These are phyloP conservation scores for Agapostemon virescens DNA, from an alignment of 2,888 invertebrate genomes.

Conservation along the genomic window DNA sequence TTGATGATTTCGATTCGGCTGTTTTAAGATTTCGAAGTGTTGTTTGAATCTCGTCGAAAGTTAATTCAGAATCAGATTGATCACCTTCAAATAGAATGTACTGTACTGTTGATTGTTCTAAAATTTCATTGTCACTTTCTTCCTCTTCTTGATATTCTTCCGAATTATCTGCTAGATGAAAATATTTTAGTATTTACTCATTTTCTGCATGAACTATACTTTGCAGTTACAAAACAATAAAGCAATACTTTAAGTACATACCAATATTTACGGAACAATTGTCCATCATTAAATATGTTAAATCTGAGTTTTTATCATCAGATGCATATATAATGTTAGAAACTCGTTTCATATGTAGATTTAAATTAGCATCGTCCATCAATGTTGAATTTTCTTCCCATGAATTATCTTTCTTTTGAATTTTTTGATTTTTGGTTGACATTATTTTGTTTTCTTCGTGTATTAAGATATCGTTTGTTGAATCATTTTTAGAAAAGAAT, in stretches of 20 bases:
- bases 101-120: constrained; percentile 77
- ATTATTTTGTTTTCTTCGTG: constrained; percentile 18
- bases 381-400: constrained; percentile 35
- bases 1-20: constrained; percentile 33
- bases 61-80: constrained; percentile 76
- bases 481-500: constrained; percentile 54
- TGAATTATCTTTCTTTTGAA: constrained; percentile 26
- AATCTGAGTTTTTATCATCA: constrained; percentile 54
- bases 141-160: constrained; percentile 57
- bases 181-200: neutral
- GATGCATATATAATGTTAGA: constrained; percentile 51
- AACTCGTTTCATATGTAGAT: constrained; percentile 40
- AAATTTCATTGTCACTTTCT: constrained; percentile 69
- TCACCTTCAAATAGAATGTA: constrained; percentile 75
- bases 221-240: neutral
- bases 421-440: constrained; percentile 14
- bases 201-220: neutral
- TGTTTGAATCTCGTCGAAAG: constrained; percentile 76
- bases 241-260: constrained; percentile 44
- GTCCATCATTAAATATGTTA: constrained; percentile 68
- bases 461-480: constrained; percentile 14
- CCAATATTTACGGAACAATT: constrained; percentile 55
- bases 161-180: constrained; percentile 40
- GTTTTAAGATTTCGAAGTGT: constrained; percentile 68
- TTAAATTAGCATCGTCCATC: constrained; percentile 38